Conservation (phyloP, 2,888 invertebrate species). For the Leptothorax acervorum region DNA sequence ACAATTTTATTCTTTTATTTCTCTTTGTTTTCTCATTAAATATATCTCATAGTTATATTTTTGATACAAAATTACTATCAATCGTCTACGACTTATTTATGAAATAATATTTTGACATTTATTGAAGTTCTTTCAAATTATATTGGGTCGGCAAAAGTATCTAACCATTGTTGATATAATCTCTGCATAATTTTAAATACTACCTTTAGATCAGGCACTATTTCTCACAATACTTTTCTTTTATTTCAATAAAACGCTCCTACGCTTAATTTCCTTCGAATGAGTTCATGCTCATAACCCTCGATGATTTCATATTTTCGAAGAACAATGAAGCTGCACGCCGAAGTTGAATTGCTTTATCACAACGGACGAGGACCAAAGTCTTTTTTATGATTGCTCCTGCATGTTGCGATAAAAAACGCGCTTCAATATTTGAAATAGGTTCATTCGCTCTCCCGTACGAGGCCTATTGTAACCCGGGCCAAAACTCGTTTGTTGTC, state of each 20-base stretch:
- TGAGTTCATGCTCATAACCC: slow-evolving; percentile 48
- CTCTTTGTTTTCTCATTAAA: neutral
- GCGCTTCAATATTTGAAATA: slow-evolving; percentile 77
- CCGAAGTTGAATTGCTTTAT: slow-evolving; percentile 63
- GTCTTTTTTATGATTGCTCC: slow-evolving; percentile 70
- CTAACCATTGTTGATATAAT: neutral
- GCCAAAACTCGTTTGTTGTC: slow-evolving; percentile 74
- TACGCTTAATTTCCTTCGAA: slow-evolving; percentile 40
- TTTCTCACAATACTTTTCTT: neutral
- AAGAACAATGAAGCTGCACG: slow-evolving; percentile 61
- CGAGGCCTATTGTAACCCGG: slow-evolving; percentile 69
- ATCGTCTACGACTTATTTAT: neutral
- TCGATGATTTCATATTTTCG: slow-evolving; percentile 65
- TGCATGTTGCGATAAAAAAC: slow-evolving; percentile 65
- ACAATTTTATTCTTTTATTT: neutral
- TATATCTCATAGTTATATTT: neutral
- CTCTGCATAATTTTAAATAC: neutral
- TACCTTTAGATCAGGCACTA: neutral
- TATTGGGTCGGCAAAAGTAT: neutral
- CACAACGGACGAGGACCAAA: slow-evolving; percentile 59
- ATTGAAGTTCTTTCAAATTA: neutral
- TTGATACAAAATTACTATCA: neutral
- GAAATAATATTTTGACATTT: neutral
- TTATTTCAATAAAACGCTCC: slow-evolving; percentile 14
- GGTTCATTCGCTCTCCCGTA: slow-evolving; percentile 62